A percentile compares a stretch with the other conserved stretches of the same genome.
phyloP scores from a whole-genome alignment of 2,113 vertebrate genomes.

The Barbus barbus region DNA sequence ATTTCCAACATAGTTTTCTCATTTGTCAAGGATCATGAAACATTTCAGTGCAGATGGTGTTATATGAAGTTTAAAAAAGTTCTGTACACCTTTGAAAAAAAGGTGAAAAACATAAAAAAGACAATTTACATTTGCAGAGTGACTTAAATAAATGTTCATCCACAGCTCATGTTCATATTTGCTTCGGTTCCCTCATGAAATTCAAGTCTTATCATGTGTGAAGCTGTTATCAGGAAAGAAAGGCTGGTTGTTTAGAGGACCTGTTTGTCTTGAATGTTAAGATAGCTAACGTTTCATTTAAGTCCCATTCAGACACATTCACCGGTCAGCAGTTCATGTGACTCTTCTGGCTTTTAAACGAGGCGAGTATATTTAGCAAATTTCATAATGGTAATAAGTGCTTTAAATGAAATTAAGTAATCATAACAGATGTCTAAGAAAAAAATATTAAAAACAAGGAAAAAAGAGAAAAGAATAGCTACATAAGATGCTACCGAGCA shows the following conservation, averaged over 20 bases:
- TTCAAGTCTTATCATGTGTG: constrained; percentile 38
- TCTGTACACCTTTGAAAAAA: neutral
- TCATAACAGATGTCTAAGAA: neutral
- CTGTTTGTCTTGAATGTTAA: constrained; percentile 21
- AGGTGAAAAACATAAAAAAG: neutral
- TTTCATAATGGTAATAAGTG: neutral
- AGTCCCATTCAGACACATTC: neutral
- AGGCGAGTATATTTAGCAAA: neutral
- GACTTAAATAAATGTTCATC: neutral
- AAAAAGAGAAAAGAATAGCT: neutral
- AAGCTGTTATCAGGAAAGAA: constrained; percentile 42
- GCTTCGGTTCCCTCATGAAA: constrained; percentile 8
- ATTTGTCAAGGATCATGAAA: neutral
- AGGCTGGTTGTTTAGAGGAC: neutral
- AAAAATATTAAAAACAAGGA: neutral
- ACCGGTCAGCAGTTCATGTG: neutral
- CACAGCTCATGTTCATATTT: neutral
- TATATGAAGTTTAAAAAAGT: neutral
- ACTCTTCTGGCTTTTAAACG: neutral
- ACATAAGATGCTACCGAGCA: neutral
- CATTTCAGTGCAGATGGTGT: neutral
- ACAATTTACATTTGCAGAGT: neutral
- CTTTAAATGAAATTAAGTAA: neutral
- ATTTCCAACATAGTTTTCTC: neutral
- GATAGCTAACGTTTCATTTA: constrained; percentile 20